phyloP scores from a whole-genome alignment of 2,113 vertebrate genomes.

The Galbula dea region DNA sequence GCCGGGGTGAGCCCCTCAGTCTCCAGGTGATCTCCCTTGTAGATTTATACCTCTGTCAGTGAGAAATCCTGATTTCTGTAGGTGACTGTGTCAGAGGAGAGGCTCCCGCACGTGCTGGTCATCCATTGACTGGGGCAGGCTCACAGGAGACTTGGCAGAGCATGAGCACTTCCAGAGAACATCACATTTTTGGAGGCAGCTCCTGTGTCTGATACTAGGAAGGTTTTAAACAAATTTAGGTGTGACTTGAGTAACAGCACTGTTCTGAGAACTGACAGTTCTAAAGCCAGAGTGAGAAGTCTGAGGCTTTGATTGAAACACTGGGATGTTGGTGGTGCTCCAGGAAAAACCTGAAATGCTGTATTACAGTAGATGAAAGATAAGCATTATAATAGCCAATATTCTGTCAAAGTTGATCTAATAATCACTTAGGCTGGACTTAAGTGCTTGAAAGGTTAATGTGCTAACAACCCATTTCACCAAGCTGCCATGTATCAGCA shows the following conservation, averaged over 20 bases:
- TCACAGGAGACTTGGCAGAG: too few relatives aligned
- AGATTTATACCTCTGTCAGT: too few relatives aligned
- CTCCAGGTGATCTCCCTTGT: not conserved
- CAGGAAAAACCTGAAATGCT: not conserved
- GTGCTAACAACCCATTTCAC: not conserved
- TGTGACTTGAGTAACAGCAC: not conserved
- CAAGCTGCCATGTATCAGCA: not conserved
- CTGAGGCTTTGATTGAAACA: not conserved
- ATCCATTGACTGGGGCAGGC: too few relatives aligned
- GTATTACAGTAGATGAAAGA: not conserved
- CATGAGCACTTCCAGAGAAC: too few relatives aligned
- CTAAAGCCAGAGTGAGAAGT: not conserved
- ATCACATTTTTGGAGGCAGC: not conserved
- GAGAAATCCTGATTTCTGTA: not conserved
- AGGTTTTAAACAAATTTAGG: not conserved
- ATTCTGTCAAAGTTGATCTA: constrained; percentile 36
- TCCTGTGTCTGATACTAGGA: not conserved
- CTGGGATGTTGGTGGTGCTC: not conserved
- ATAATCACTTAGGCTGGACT: constrained; percentile 8
- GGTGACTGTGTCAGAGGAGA: rapidly evolving
- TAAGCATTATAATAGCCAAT: not conserved
- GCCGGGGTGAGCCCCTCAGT: not conserved
- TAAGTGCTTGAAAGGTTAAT: constrained; percentile 30
- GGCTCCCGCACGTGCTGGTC: too few relatives aligned
- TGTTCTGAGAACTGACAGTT: not conserved